phyloP scores from a whole-genome alignment of 2,888 invertebrate genomes.

The Prostheceraeus crozeri region DNA sequence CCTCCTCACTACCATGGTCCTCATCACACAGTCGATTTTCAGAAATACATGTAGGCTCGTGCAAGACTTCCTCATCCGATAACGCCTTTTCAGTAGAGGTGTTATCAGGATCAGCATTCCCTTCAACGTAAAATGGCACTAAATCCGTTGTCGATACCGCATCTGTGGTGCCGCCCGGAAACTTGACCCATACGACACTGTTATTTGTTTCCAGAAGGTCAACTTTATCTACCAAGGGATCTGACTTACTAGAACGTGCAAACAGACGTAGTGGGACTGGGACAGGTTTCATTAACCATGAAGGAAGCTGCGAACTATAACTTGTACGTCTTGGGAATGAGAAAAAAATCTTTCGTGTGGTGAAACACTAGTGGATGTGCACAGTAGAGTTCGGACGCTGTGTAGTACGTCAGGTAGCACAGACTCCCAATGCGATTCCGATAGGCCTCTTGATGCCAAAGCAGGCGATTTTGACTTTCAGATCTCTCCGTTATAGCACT shows the following conservation, averaged over 20 bases:
- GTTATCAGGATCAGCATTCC: too few species aligned
- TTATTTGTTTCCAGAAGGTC: conserved; percentile 32
- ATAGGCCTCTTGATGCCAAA: conserved; percentile 15
- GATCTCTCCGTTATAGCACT: conserved; percentile 24
- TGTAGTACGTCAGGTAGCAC: conserved; percentile 29
- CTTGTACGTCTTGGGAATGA: conserved; percentile 14
- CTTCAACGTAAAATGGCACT: too few species aligned
- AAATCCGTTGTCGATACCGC: conserved; percentile 34
- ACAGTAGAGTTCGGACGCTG: conserved; percentile 25
- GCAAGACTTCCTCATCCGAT: too few species aligned
- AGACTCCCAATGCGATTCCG: conserved; percentile 7
- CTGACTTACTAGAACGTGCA: conserved; percentile 22
- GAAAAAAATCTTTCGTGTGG: conserved; percentile 29
- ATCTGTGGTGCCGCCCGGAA: conserved; percentile 35
- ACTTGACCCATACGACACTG: conserved; percentile 32
- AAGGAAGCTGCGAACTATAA: not conserved
- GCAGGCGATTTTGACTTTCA: conserved; percentile 28
- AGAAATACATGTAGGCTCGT: too few species aligned
- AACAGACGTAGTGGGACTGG: conserved; percentile 8
- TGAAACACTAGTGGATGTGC: conserved; percentile 26
- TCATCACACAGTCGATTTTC: too few species aligned
- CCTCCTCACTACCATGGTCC: too few species aligned
- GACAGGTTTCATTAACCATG: conserved; percentile 27
- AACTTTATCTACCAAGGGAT: conserved; percentile 22
- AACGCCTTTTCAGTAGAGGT: too few species aligned